Base-by-base conservation (phyloP, 2,113 vertebrate genomes). In the Pseudopodoces humilis region DNA sequence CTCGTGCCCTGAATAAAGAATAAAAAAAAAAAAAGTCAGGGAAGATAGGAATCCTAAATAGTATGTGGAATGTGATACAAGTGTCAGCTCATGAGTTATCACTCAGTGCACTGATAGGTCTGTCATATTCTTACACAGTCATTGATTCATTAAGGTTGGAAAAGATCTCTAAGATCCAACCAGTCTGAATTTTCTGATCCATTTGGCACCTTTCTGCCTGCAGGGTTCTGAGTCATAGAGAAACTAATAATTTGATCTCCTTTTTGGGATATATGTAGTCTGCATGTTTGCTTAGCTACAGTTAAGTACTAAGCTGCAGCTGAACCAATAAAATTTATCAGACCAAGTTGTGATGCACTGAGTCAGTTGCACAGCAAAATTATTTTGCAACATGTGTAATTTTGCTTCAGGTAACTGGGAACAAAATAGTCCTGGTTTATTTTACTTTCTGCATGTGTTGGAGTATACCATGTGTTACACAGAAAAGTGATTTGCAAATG, bases 401-500 rank as follows among this genome's bases (percentile, higher is more conserved):
- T 68, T 71, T 3, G 3, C 30, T 69, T 12, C 24, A 52, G 12
- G 33, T 28, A 60, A 17, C 11, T 13, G 22, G 23, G 23, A 72
- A 17, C 41, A 60, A 77, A 69, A 52, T 7, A 27, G 3, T 55
- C 6, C 11, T 75, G 19, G 6, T 88, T 71, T 67, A 63, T 76
- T 94, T 86, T 69, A 37, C 9, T 28, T 80, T 67, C 16, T 25
- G 9, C 21, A 92, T 87, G 65, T 6, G 5, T 10, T 86, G 70
- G 11, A 82, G 22, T 44, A 64, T 44, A 37, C 11, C 4, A 15
- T 58, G 41, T n/a, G 50, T 81, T 92, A 59, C 55, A 94, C 35
- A 95, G 31, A 21, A 88, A 22, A 90, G 20, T 88, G 41, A n/a
- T 86, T 49, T 71, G 37, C 27, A 94, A 92, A 59, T 71, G 5